phyloP scores from a whole-genome alignment of 2,797 vertebrate genomes.

The Hydrophis major region DNA sequence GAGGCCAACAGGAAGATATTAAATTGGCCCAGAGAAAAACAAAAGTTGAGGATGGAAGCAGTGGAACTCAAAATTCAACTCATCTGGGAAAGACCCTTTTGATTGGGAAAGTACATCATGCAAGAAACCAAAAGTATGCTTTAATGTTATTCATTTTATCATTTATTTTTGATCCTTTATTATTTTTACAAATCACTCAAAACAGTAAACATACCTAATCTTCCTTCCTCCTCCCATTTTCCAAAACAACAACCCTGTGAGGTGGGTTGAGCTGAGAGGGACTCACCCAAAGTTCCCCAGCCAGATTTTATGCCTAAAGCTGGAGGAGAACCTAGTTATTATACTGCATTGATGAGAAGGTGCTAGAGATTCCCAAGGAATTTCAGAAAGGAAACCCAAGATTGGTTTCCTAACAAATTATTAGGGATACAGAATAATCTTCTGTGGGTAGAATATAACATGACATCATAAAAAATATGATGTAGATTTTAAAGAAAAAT shows the following conservation, averaged over 20 bases:
- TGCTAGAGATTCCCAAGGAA: no score
- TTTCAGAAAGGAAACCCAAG: neutral
- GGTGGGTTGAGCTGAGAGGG: neutral
- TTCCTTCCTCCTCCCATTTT: neutral
- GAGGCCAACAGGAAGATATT: neutral
- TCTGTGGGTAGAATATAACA: neutral
- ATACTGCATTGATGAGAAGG: neutral
- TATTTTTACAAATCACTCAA: neutral
- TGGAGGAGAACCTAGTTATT: neutral
- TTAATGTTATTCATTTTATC: neutral
- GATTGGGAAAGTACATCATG: neutral
- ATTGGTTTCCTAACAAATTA: no score
- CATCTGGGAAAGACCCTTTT: neutral
- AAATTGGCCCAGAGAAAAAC: neutral
- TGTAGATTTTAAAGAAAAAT: neutral
- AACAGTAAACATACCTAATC: neutral
- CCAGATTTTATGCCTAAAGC: neutral
- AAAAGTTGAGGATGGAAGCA: neutral
- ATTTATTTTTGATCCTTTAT: neutral
- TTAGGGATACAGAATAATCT: neutral
- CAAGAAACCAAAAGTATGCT: neutral
- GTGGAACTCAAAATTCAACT: neutral
- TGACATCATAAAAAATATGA: neutral
- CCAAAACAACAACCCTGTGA: neutral
- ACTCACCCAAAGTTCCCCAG: neutral